A percentile compares a stretch with the other conserved stretches of the same genome.
phyloP scores from a whole-genome alignment of 2,797 vertebrate species.

The Halcyon badia region DNA sequence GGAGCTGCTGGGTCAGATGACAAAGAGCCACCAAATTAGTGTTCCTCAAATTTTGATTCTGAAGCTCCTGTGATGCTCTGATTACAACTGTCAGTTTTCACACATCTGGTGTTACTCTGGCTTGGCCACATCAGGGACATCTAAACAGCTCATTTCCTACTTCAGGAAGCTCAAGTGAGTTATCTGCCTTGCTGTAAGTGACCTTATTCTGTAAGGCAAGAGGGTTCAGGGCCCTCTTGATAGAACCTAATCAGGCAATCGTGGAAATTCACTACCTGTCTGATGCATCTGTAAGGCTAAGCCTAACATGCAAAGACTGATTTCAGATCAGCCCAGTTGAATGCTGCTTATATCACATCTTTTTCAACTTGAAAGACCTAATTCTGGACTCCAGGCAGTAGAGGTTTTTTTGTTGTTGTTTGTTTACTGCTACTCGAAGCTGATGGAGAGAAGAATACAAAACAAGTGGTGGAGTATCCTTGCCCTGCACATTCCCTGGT shows the following conservation, averaged over 20 bases:
- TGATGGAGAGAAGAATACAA: neutral
- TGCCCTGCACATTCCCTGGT: neutral
- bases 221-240: neutral
- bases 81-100: neutral
- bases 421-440: neutral
- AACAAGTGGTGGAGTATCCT: neutral
- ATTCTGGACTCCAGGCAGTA: neutral
- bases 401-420: neutral
- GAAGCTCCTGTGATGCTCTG: neutral
- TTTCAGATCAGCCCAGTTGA: neutral
- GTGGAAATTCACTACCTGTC: neutral
- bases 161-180: neutral
- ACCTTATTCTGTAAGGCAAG: neutral
- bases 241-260: neutral
- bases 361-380: neutral
- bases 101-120: neutral
- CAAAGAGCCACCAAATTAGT: neutral
- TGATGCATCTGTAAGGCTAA: neutral
- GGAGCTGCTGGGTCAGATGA: conserved; percentile 28
- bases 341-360: neutral
- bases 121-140: neutral
- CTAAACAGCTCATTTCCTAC: neutral
- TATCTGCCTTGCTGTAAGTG: neutral
- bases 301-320: neutral
- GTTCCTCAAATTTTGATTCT: conserved; percentile 9